These are phyloP conservation scores for Cyprinodon variegatus DNA, from an alignment of 2,113 vertebrate species.

Conservation along the genomic window DNA sequence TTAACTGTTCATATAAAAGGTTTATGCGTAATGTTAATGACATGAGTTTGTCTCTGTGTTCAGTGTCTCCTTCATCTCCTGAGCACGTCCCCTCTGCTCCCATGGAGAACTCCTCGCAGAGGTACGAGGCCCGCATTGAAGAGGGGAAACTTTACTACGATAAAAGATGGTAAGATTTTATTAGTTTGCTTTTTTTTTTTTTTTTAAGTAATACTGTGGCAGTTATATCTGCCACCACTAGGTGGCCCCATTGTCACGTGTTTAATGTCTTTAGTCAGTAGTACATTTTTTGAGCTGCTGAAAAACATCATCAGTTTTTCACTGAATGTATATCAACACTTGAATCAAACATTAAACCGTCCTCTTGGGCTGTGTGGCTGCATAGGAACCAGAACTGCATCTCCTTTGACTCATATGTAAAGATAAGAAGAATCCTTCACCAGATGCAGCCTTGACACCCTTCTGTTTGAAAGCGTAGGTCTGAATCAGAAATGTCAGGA, in stretches of 20 bases:
- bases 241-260: slow-evolving; percentile 54
- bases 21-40: background rate
- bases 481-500: slow-evolving; percentile 19
- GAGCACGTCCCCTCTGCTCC: slow-evolving; percentile 91
- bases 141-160: slow-evolving; percentile 98
- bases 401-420: slow-evolving; percentile 10
- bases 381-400: background rate
- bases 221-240: slow-evolving; percentile 53
- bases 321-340: slow-evolving; percentile 6
- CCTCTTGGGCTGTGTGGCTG: slow-evolving; percentile 18
- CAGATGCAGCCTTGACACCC: background rate
- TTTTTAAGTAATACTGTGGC: no score
- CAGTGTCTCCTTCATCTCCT: slow-evolving; percentile 92
- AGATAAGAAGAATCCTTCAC: slow-evolving; percentile 19
- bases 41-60: slow-evolving; percentile 11
- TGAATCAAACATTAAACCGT: slow-evolving; percentile 24
- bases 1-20: background rate
- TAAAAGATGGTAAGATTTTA: slow-evolving; percentile 90
- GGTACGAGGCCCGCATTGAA: slow-evolving; percentile 96
- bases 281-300: background rate
- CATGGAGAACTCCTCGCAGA: slow-evolving; percentile 89
- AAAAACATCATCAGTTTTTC: slow-evolving; percentile 13
- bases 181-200: background rate
- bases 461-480: slow-evolving; percentile 27
- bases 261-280: slow-evolving; percentile 1